Evolutionary conservation across 2,888 invertebrate species (phyloP).

Genomic region (Archips xylosteana): DNA sequence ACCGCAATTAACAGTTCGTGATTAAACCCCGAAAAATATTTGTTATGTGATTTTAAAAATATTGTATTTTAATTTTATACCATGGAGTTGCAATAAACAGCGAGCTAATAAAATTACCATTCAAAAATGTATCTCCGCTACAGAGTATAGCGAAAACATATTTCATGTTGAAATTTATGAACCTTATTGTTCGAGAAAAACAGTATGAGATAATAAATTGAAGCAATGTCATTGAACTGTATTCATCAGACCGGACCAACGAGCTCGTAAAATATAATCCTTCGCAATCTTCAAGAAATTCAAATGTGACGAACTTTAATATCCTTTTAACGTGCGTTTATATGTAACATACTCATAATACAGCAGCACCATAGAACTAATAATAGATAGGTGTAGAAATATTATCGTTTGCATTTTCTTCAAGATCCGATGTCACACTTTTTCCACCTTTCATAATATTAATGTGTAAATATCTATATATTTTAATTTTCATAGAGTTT

Average conservation of each 20-base stretch:
- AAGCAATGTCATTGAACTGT: conserved; percentile 9
- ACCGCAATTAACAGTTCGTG: no score
- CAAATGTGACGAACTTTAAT: not conserved
- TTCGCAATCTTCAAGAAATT: conserved; percentile 2
- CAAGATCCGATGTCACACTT: no score
- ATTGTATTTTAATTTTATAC: not conserved
- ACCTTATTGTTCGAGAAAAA: conserved; percentile 6
- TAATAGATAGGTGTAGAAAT: no score
- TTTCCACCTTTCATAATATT: no score
- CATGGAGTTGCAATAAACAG: not conserved
- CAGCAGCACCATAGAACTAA: no score
- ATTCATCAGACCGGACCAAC: conserved; percentile 12
- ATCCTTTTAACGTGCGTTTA: not conserved
- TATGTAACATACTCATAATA: not conserved
- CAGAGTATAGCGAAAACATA: not conserved
- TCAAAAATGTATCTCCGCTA: not conserved
- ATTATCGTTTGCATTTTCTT: no score
- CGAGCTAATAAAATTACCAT: not conserved
- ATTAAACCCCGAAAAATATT: no score
- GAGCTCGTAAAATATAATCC: conserved; percentile 5
- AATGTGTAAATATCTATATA: no score
- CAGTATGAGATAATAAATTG: conserved; percentile 6
- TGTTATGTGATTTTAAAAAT: not conserved
- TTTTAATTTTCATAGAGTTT: no score
- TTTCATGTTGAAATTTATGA: conserved; percentile 9